Conservation (phyloP, 2,113 vertebrate species). For the Emydura subglobosa region DNA sequence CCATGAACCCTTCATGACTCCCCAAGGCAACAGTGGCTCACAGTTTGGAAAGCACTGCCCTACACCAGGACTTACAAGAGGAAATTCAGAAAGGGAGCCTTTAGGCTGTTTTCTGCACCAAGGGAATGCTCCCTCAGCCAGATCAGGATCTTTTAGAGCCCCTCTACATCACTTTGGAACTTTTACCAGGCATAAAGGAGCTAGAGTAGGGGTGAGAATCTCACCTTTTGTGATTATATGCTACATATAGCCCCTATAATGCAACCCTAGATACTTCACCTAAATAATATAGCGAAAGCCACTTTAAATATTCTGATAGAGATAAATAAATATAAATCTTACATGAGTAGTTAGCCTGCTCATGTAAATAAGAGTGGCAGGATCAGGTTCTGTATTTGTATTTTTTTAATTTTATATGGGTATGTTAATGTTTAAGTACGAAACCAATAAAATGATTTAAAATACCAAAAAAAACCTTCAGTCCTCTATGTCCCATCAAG, state of each 20-base stretch:
- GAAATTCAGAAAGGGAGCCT: background rate
- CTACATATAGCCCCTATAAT: no score
- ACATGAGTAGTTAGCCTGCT: background rate
- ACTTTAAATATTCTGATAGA: background rate
- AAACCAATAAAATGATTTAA: background rate
- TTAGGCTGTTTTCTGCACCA: background rate
- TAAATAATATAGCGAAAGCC: background rate
- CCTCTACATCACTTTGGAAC: background rate
- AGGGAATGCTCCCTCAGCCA: background rate
- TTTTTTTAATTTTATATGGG: background rate
- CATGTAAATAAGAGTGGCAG: background rate
- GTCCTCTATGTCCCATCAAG: background rate
- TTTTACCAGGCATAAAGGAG: background rate
- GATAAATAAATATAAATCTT: background rate
- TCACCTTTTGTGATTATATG: background rate
- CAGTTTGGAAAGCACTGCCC: no score
- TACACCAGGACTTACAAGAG: background rate
- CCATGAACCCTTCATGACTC: no score
- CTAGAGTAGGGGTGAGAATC: background rate
- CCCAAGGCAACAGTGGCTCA: no score
- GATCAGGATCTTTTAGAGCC: background rate
- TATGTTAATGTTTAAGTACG: background rate
- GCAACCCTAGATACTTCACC: background rate
- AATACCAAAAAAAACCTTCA: background rate
- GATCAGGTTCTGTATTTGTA: background rate